Evolutionary conservation across 2,797 vertebrate genomes (phyloP), one percentile per base, ranked within the genome.

Genomic region (Neomorphus geoffroyi): DNA sequence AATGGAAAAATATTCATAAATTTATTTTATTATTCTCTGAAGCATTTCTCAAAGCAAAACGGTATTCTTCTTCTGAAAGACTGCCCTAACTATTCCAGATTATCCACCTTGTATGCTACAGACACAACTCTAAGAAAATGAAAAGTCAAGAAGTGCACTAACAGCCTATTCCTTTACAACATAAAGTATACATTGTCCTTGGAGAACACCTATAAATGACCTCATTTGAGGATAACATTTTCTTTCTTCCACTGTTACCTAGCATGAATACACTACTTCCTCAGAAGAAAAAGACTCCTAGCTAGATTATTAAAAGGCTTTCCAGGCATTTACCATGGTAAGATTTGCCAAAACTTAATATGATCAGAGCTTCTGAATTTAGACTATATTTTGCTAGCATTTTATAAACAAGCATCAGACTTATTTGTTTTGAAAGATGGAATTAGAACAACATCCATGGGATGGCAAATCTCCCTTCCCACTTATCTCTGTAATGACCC

Each of bases 41-140:
- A n/a, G n/a, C 73, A 87, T 72, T 95, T 97, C 77, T 96, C 69
- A 96, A 91, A 96, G 87, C 64, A 92, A 96, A 95, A 94, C 73
- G 67, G 72, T 39, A 86, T 21, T 61, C 24, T 39, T 92, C 69
- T 64, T 81, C 82, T 58, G 54, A 91, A 96, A 88, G 53, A 70
- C 11, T 67, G 19, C 50, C 80, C 37, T 78, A 91, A 86, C 72
- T 84, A 33, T n/a, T 64, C 48, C 32, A 65, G 45, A 56, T 75
- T 66, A 84, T 41, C 33, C 15, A 62, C n/a, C 54, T 72, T 28
- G n/a, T 32, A 32, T 10, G 39, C 45, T 43, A 57, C 35, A 53
- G 73, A 57, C 21, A 83, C 9, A 48, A 28, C 80, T 83, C 50
- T 74, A 11, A 28, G 19, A 80, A 80, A 91, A 85, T 13, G 50